Base-by-base conservation (phyloP, 2,113 vertebrate genomes). In the Ciconia maguari region DNA sequence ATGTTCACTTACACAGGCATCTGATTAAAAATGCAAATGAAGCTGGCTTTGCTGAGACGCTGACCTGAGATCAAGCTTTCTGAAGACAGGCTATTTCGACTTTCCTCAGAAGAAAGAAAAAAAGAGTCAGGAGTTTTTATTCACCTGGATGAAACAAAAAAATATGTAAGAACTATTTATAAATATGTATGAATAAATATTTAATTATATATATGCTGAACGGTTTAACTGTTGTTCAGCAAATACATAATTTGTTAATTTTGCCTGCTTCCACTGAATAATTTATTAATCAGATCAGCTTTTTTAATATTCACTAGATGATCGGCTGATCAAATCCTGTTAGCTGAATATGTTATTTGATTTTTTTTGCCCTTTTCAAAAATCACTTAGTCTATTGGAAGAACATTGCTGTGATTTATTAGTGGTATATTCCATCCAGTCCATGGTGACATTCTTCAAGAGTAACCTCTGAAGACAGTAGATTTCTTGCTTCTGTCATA, bases 311-410 rank as follows among this genome's bases (percentile, higher is more conserved):
- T 94, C 94, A 89, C 87, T 93, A 91, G 91, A 94, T 88, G 96
- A 96, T 97, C 70, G 22, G 87, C 94, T 94, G 91, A 96, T 96
- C 95, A 95, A 94, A 94, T 91, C 89, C 95, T 87, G 54, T 95
- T 96, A 97, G 81, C 91, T 82, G 94, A 89, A 91, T 95, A 91
- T 22, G 74, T 82, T 91, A 94, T 91, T 93, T 95, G 96, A 93
- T 93, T 87, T 93, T 94, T 93, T 96, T 94, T 95, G 93, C 95
- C 94, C 96, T 97, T 97, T 95, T 97, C 70, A 97, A 97, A 97
- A 96, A 96, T 93, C 96, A 90, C 95, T 97, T 95, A 94, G 87
- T 94, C 95, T 94, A 84, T 94, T 87, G 91, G 61, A 95, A 95
- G 94, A 96, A 82, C 80, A 79, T 71, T 87, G 77, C 86, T 89